phyloP scores from a whole-genome alignment of 2,797 vertebrate species.

The Emys orbicularis region DNA sequence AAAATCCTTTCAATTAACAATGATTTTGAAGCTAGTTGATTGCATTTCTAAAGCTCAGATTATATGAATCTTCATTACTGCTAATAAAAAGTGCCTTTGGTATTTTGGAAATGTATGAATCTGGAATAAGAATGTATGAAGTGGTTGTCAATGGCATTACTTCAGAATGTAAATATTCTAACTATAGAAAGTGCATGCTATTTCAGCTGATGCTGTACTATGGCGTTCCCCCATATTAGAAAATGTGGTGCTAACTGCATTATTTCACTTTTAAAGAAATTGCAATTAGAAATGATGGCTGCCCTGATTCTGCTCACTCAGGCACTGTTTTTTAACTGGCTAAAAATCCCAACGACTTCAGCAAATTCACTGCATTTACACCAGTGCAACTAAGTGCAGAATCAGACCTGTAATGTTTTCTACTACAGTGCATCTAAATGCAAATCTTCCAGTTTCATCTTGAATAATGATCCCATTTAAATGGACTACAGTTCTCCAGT shows the following conservation, averaged over 20 bases:
- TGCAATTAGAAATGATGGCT: not conserved
- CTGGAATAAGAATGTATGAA: not conserved
- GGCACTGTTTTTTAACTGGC: not conserved
- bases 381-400: not conserved
- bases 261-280: not conserved
- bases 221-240: not conserved
- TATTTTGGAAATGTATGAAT: conserved; percentile 15
- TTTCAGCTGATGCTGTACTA: not conserved
- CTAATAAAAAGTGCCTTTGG: conserved; percentile 15
- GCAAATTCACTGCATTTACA: not conserved
- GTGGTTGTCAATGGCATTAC: not conserved
- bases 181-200: not conserved
- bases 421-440: conserved; percentile 19
- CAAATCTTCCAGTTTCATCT: conserved; percentile 33
- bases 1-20: not conserved
- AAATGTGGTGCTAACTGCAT: not conserved
- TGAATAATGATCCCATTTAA: conserved; percentile 39
- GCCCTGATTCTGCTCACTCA: not conserved
- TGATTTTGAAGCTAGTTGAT: conserved; percentile 1
- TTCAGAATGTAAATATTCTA: not conserved
- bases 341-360: not conserved
- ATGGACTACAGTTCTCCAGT: not conserved
- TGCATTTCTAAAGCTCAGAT: not conserved
- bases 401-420: not conserved
- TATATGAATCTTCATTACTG: conserved; percentile 8